Base-by-base conservation (phyloP, 2,797 vertebrate species). In the Natrix natrix region DNA sequence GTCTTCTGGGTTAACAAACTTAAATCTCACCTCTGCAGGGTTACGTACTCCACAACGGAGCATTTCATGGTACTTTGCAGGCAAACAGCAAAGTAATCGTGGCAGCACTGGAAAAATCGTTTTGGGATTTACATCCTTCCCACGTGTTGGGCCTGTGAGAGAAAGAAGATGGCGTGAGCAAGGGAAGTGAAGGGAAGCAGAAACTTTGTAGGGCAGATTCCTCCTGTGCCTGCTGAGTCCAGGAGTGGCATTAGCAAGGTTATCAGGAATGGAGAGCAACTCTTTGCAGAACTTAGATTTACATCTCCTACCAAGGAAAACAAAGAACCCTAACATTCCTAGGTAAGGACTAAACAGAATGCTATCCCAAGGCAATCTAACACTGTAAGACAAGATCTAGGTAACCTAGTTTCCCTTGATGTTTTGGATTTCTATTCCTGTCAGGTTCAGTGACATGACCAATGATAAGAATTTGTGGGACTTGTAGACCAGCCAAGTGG, bases 61-160 rank as follows among this genome's bases (percentile, higher is more conserved):
- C 95, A 97, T 97, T 90, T 97, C 97, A 87, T 87, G 97, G 96
- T 98, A 98, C 91, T 95, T 98, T 54, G 96, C 69, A 0, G 99
- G 99, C 93, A 99, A 97, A 91, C 99, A 98, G 96, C 98, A 98
- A 0, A 99, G 97, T 94, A 99, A 96, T 1, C 93, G 97, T 0
- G 98, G 98, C 94, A 99, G 91, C 93, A 99, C 98, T 0, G 98
- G 99, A 95, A 97, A 99, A 94, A 99, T 98, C 0, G 99, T 99
- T 28, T 97, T 98, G 0, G 99, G 98, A 78, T 98, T 97, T 95
- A 99, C 95, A 0, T 98, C 97, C 2, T 97, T 96, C 60, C 98
- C 97, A 8, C 98, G 98, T 88, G 95, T 98, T 11, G 98, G 98
- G 83, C 99, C 98, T 99, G 94, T 10, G 55, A 56, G 52, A 60